A percentile compares a stretch with the other conserved stretches of the same genome.
Evolutionary conservation across 2,113 vertebrate species (phyloP).

Genomic region (Ovibos moschatus): DNA sequence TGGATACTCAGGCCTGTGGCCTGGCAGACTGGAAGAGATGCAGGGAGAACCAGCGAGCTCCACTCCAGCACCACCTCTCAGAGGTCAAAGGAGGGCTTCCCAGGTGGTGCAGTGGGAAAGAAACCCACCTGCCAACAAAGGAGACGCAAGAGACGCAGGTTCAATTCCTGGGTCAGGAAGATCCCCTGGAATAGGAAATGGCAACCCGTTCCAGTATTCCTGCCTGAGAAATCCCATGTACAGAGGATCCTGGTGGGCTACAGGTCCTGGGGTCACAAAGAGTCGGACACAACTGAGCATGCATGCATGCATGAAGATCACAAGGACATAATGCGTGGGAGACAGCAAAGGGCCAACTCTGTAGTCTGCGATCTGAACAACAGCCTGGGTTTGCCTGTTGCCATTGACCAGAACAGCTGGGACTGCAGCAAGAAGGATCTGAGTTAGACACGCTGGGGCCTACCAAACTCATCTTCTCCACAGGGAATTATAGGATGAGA

Average conservation of each 20-base stretch:
- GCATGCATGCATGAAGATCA: neutral
- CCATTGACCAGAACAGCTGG: neutral
- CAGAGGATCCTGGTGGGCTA: neutral
- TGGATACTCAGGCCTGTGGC: neutral
- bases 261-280: neutral
- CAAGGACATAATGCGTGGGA: neutral
- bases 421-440: neutral
- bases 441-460: neutral
- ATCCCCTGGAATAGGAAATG: neutral
- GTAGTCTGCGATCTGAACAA: neutral
- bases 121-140: neutral
- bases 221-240: neutral
- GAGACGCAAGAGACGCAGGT: neutral
- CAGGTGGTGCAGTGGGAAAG: neutral
- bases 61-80: neutral
- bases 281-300: neutral
- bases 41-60: neutral
- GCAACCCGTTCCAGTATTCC: neutral
- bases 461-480: neutral
- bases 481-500: neutral
- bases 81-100: neutral
- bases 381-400: neutral
- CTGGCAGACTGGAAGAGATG: neutral
- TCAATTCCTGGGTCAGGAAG: neutral
- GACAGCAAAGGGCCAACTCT: neutral